Evolutionary conservation across 2,888 invertebrate genomes (phyloP).

Genomic region (Amphipyra berbera): DNA sequence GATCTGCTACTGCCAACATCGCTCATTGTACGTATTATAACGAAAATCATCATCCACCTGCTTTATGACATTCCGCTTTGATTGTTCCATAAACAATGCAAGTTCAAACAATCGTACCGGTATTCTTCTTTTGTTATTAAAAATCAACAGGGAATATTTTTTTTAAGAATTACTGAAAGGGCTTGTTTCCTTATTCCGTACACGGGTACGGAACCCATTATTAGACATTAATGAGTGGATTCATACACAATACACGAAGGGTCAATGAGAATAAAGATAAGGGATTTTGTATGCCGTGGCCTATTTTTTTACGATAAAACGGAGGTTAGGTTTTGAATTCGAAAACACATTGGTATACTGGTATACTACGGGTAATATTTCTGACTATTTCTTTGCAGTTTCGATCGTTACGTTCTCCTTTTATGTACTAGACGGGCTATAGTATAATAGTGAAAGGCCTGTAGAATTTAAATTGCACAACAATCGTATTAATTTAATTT

Average conservation of each 20-base stretch:
- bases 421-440: no score
- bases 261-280: constrained; percentile 29
- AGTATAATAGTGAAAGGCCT: no score
- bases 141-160: constrained; percentile 13
- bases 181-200: constrained; percentile 26
- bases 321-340: constrained; percentile 9
- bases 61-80: constrained; percentile 17
- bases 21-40: no score
- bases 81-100: constrained; percentile 35
- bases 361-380: no score
- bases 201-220: constrained; percentile 12
- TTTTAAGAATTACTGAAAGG: constrained; percentile 26
- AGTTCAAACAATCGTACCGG: constrained; percentile 15
- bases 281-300: constrained; percentile 16
- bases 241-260: constrained; percentile 38
- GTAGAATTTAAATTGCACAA: no score
- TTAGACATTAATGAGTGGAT: constrained; percentile 35
- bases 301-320: neutral
- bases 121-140: constrained; percentile 24
- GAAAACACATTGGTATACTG: neutral
- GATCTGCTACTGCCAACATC: no score
- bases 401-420: no score
- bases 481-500: no score
- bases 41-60: no score
- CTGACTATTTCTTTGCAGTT: no score